Evolutionary conservation across 2,888 invertebrate species (phyloP), one percentile per base, ranked within the genome.

Genomic region (Chirona hameri): DNA sequence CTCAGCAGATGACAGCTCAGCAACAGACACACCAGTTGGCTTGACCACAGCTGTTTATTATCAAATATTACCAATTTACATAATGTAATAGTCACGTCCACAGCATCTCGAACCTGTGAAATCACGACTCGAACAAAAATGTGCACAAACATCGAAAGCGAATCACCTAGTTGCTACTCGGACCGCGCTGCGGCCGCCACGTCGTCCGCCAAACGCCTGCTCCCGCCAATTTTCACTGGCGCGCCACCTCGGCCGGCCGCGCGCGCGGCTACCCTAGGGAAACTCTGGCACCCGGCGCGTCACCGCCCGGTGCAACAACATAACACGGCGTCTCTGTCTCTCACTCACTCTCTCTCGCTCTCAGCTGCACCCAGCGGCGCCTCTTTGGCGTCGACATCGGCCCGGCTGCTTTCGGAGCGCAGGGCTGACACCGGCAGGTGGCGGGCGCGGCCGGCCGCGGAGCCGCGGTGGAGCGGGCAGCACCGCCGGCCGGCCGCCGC

Each of bases 71-170:
- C 76, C 46, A 76, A 76, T 46, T 76, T 24, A 46, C 76, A 76
- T 46, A 46, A 76, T 46, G 46, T 46, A 76, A 76, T 76, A 10
- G 76, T 46, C 46, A 46, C 46, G 24, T 76, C 21, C 46, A 76
- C 76, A 76, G 21, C 12, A 12, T 24, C 76, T 46, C 27, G 46
- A 76, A 46, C 46, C 76, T 76, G 76, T 46, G 76, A 76, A 76
- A 76, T 46, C 46, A 76, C 27, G 72, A 72, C 76, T 24, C 21
- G 65, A 76, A 72, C 72, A 72, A 46, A 76, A 76, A 21, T 76
- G 76, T 76, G 76, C 76, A 76, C 76, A 76, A 76, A 76, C 76
- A 76, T 76, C 76, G 76, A 76, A 76, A 76, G 76, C 76, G 76
- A 46, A 76, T 76, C 39, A 46, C 39, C 76, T 76, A 76, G 39